phyloP scores from a whole-genome alignment of 2,888 invertebrate genomes.

The Drosophila mimica region DNA sequence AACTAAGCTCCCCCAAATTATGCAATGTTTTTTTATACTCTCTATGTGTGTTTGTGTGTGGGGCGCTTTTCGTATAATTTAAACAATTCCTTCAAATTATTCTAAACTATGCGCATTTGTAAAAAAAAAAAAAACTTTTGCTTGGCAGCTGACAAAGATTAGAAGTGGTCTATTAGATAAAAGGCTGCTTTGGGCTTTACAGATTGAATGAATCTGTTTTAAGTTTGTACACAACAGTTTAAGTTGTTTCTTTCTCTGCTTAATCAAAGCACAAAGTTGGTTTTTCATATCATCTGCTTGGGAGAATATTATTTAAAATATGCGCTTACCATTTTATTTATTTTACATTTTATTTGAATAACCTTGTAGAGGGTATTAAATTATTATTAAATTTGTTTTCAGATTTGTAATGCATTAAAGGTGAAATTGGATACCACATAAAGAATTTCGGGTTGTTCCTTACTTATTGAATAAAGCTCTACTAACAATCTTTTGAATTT shows the following conservation, averaged over 20 bases:
- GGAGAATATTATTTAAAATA: background rate
- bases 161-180: slow-evolving; percentile 17
- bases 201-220: slow-evolving; percentile 9
- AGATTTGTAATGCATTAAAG: background rate
- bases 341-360: background rate
- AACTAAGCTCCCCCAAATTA: slow-evolving; percentile 51
- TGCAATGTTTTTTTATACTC: slow-evolving; percentile 51
- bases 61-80: slow-evolving; percentile 28
- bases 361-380: no score
- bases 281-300: background rate
- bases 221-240: background rate
- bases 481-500: background rate
- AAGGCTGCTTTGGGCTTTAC: background rate
- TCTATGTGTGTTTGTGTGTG: background rate
- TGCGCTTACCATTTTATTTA: background rate
- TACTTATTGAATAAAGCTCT: background rate
- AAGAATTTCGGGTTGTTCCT: no score
- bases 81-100: slow-evolving; percentile 62
- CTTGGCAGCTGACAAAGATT: slow-evolving; percentile 26
- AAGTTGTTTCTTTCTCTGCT: background rate
- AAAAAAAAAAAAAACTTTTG: slow-evolving; percentile 4
- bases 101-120: slow-evolving; percentile 68
- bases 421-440: no score
- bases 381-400: background rate
- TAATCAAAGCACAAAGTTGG: background rate